Base-by-base conservation (phyloP, 2,797 vertebrate species). In the Morus bassanus region DNA sequence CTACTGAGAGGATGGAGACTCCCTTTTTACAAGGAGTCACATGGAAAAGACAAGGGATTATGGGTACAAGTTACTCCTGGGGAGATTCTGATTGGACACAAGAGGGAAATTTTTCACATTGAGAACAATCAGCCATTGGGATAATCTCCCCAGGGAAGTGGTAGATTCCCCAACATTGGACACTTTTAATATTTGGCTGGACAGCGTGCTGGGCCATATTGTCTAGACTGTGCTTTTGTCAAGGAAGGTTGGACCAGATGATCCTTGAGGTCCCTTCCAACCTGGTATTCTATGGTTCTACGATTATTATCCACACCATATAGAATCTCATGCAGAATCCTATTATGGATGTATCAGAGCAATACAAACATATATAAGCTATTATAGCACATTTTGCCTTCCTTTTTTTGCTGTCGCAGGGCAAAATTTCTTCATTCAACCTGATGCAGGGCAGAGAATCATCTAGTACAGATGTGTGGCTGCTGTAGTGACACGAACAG, bases 341-440 rank as follows among this genome's bases (percentile, higher is more conserved):
- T 46, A 12, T 31, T 43, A 1, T 2, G 3, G 37, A 56, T 24
- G 7, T 13, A 77, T 75, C 53, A 39, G 37, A 54, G 33, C 18
- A 70, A 51, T 37, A 56, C 5, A 37, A 72, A 65, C 0, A 3
- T 12, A 4, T 4, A 43, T 27, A 27, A 78, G 43, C 5, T 13
- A 13, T 25, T 56, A 19, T 8, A 48, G 16, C 10, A 7, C 1
- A 14, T 65, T 88, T 60, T 67, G 7, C 18, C 53, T 31, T 43
- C 10, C 1, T 24, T 76, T 54, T 21, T 17, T 39, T 59, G 25
- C 18, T 7, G 2, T 22, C 4, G 3, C 0, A 2, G 10, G 31
- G 45, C 24, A 79, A 83, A 68, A 10, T 3, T 23, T 7, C 21
- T 51, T 82, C 28, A 28, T 19, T 60, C 16, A 53, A 39, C 22